Conservation (phyloP, 2,113 vertebrate species). For the Miniopterus natalensis region DNA sequence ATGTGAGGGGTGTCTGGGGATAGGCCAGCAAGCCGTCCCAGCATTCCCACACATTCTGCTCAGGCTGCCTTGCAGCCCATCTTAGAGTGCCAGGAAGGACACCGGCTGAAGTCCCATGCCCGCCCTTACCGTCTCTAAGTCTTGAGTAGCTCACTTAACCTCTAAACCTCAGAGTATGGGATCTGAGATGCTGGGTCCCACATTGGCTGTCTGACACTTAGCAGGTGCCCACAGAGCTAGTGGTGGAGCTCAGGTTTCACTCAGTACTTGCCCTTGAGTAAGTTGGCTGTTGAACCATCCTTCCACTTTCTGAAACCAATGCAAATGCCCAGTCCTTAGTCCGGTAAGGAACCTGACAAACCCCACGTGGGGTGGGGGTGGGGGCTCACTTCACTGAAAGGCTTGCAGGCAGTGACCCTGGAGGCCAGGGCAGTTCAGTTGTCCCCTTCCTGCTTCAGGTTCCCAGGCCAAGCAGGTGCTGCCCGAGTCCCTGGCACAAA, state of each 20-base stretch:
- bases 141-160: background rate
- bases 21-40: background rate
- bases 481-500: background rate
- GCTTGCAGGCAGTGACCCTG: background rate
- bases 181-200: background rate
- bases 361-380: background rate
- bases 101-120: background rate
- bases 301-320: background rate
- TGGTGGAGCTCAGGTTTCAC: background rate
- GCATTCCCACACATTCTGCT: background rate
- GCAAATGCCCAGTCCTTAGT: background rate
- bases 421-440: background rate
- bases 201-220: accelerated
- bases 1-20: accelerated
- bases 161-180: background rate
- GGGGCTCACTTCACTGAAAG: background rate
- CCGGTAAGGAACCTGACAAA: background rate
- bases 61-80: too few relatives aligned
- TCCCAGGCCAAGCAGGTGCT: background rate
- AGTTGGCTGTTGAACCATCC: background rate
- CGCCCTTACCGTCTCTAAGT: background rate
- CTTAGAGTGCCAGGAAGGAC: background rate
- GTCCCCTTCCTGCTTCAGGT: accelerated
- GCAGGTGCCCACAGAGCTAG: background rate
- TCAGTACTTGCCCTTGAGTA: background rate